These are phyloP conservation scores for Fregata magnificens DNA, from an alignment of 2,113 vertebrate species.

Conservation along the genomic window DNA sequence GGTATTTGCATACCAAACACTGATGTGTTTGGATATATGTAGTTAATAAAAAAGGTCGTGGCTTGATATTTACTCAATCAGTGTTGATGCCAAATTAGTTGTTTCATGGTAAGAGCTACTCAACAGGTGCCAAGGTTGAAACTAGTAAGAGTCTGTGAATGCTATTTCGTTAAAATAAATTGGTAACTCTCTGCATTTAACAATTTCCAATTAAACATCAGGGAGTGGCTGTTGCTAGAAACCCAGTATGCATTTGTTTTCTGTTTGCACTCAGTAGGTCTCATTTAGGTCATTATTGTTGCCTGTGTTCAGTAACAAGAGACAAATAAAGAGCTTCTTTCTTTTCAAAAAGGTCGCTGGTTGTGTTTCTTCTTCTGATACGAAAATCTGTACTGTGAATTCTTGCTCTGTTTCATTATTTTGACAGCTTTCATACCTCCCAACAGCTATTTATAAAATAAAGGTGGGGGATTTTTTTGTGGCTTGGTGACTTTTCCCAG, in stretches of 20 bases:
- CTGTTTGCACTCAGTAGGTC: not conserved
- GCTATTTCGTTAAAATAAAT: not conserved
- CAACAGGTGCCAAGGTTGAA: not conserved
- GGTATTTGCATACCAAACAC: not conserved
- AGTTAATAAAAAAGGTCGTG: not conserved
- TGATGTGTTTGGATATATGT: not conserved
- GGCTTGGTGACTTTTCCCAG: not conserved
- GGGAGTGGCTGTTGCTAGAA: not conserved
- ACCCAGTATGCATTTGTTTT: not conserved
- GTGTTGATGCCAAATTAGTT: not conserved
- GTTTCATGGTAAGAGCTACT: not conserved
- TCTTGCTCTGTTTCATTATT: constrained; percentile 5
- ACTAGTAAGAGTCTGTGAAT: not conserved
- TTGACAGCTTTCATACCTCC: not conserved
- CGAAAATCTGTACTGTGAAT: not conserved
- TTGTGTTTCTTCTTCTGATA: not conserved
- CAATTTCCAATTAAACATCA: not conserved
- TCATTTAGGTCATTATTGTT: constrained; percentile 25
- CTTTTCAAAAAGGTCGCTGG: not conserved
- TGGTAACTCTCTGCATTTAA: not conserved
- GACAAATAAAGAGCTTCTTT: constrained; percentile 26
- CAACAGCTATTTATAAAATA: not conserved
- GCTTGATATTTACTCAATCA: not conserved
- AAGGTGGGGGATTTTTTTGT: not conserved
- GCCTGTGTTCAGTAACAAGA: not conserved